Base-by-base conservation (phyloP, 2,113 vertebrate genomes). In the Eudyptes chrysolophus region DNA sequence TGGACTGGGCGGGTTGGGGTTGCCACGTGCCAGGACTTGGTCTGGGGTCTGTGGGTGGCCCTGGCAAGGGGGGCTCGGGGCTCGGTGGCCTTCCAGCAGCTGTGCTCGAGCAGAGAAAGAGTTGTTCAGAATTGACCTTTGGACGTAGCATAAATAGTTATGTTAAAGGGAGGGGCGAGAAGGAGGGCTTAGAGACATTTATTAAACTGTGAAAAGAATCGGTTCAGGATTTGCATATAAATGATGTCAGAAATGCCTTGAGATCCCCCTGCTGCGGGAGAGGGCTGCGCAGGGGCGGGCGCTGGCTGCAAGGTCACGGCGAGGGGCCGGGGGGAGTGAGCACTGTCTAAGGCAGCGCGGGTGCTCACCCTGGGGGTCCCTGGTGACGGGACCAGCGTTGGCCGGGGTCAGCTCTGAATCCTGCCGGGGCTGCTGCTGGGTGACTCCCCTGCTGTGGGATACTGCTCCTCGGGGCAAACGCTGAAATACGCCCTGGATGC, bases 401-500 rank as follows among this genome's bases (percentile, higher is more conserved):
- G 81, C 30, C 2, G 8, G 57, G n/a, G 38, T 7, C 36, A 24
- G 58, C 58, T 26, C 65, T 5, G 77, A 9, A 4, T 10, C 25
- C 86, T 34, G 46, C 65, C 2, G 2, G 65, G 64, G 34, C 83
- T 8, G 38, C 29, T 58, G 42, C 70, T 17, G 48, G 16, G 44
- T 7, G 38, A 17, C 3, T 7, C 14, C 1, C 2, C 54, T 13
- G 57, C 46, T 26, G 62, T 7, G 70, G 27, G 38, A 29, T 5
- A 1, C 16, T 11, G 82, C 70, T 62, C 16, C 61, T 24, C 0
- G 1, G 34, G 34, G 58, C 44, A 6, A 17, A 12, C 24, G 1
- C 48, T 5, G 61, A 36, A 30, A 20, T 3, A 0, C 0, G 30
- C 26, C 34, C 38, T 2, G 58, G 61, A 6, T 3, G 0, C 22